These are phyloP conservation scores for Drosophila mercatorum DNA, from an alignment of 2,888 invertebrate genomes.

Conservation along the genomic window DNA sequence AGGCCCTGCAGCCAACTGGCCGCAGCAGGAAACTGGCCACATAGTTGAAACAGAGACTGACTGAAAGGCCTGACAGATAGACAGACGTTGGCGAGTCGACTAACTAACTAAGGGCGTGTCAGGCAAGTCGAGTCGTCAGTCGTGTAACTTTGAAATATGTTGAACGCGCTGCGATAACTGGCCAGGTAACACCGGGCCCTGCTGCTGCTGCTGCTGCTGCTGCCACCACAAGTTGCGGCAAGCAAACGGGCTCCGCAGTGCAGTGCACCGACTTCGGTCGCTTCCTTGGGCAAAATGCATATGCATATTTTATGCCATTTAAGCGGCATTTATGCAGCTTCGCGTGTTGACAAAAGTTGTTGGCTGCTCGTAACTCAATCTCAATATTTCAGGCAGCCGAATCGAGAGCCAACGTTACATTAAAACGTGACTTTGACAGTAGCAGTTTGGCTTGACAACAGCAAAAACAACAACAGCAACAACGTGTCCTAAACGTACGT, in stretches of 20 bases:
- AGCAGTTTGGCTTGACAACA: constrained; percentile 58
- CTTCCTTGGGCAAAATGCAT: constrained; percentile 61
- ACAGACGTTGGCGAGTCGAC: constrained; percentile 37
- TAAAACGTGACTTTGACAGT: constrained; percentile 80
- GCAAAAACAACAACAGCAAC: constrained; percentile 33
- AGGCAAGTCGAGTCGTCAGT: constrained; percentile 71
- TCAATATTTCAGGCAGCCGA: constrained; percentile 74
- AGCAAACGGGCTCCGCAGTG: constrained; percentile 14
- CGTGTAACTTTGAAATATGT: constrained; percentile 80
- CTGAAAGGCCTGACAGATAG: constrained; percentile 50
- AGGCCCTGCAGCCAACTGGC: constrained; percentile 33
- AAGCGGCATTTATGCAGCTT: constrained; percentile 79
- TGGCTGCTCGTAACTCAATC: constrained; percentile 79
- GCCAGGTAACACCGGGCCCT: constrained; percentile 67
- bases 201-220: neutral
- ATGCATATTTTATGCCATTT: constrained; percentile 79
- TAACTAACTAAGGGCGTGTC: constrained; percentile 79
- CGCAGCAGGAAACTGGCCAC: constrained; percentile 70
- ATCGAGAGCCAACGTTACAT: constrained; percentile 69
- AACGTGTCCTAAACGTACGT: constrained; percentile 59
- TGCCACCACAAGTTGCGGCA: constrained; percentile 24
- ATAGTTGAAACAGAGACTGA: constrained; percentile 61
- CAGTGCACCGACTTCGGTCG: constrained; percentile 34
- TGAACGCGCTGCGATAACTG: constrained; percentile 75
- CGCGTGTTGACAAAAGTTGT: constrained; percentile 77